Percentiles rank a stretch among this genome's conserved stretches.
Evolutionary conservation across 1,140 invertebrate species (phyloP).

Genomic region (Acromyrmex charruanus): DNA sequence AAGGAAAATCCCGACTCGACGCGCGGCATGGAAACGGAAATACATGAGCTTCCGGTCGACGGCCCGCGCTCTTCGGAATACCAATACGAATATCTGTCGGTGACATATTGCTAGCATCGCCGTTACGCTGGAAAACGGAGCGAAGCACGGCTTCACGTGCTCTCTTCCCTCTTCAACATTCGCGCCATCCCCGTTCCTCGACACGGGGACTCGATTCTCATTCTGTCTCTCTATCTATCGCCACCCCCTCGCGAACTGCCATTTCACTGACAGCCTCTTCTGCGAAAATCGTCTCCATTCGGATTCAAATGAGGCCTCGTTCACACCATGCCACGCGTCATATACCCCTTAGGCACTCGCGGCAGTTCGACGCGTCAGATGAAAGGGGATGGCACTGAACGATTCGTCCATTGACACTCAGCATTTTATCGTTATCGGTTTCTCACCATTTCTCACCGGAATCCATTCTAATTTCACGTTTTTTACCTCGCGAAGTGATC

Average conservation of each 20-base stretch:
- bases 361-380: slow-evolving; percentile 68
- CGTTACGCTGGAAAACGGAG: slow-evolving; percentile 79
- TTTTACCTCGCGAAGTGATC: slow-evolving; percentile 26
- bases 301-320: slow-evolving; percentile 85
- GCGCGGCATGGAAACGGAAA: slow-evolving; percentile 69
- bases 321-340: slow-evolving; percentile 82
- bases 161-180: slow-evolving; percentile 28
- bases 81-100: slow-evolving; percentile 79
- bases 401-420: slow-evolving; percentile 68
- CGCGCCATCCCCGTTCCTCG: slow-evolving; percentile 1
- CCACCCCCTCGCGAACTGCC: slow-evolving; percentile 66
- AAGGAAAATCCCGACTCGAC: slow-evolving; percentile 52
- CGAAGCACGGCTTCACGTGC: slow-evolving; percentile 25
- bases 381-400: slow-evolving; percentile 44
- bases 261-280: slow-evolving; percentile 79
- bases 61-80: slow-evolving; percentile 71
- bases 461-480: slow-evolving; percentile 48
- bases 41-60: slow-evolving; percentile 78
- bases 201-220: slow-evolving; percentile 38
- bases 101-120: slow-evolving; percentile 83
- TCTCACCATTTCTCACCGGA: background rate
- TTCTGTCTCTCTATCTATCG: slow-evolving; percentile 35
- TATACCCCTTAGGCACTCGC: slow-evolving; percentile 78
- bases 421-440: slow-evolving; percentile 65
- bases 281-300: slow-evolving; percentile 84